Evolutionary conservation across 2,113 vertebrate species (phyloP), one percentile per base, ranked within the genome.

Genomic region (Gobius niger): DNA sequence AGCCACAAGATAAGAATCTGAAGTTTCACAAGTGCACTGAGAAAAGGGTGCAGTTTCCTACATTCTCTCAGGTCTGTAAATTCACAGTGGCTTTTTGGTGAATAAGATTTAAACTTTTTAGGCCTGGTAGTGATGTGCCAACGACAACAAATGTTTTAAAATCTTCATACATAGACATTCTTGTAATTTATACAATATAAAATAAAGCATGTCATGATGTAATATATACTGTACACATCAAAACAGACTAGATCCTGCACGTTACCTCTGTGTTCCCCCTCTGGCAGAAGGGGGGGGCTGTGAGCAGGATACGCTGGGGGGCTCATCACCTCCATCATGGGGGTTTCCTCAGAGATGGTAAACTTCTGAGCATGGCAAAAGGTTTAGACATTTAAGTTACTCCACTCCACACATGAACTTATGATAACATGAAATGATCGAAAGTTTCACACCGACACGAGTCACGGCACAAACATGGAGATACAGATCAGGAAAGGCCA

Each of bases 311-410:
- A 13, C 18, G 65, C 67, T 40, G 50, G 8, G 13, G 8, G 57
- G 52, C 14, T 72, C 18, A 19, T 64, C 5, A 19, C 10, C 57
- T 16, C 3, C 66, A 68, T 72, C 66, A 75, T 79, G 18, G 78
- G 72, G 41, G 52, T 59, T 70, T 80, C 70, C 68, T 89, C 85
- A 42, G 11, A 57, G 5, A 73, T 44, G 9, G 12, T 51, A 0
- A 79, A 51, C 44, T 10, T 67, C 86, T 88, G 14, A n/a, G n/a
- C 14, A 42, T 15, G 9, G 24, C 24, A 60, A 60, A 60, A 60
- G 40, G 13, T 41, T 44, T 9, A n/a, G 7, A n/a, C 57, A 59
- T 59, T 41, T 42, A 9, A 34, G 24, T 34, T 34, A 34, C 24
- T 34, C 42, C 7, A n/a, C 14, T 41, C 57, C 42, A 4, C 9